Evolutionary conservation across 2,888 invertebrate genomes (phyloP).

Genomic region (Diarsia rubi): DNA sequence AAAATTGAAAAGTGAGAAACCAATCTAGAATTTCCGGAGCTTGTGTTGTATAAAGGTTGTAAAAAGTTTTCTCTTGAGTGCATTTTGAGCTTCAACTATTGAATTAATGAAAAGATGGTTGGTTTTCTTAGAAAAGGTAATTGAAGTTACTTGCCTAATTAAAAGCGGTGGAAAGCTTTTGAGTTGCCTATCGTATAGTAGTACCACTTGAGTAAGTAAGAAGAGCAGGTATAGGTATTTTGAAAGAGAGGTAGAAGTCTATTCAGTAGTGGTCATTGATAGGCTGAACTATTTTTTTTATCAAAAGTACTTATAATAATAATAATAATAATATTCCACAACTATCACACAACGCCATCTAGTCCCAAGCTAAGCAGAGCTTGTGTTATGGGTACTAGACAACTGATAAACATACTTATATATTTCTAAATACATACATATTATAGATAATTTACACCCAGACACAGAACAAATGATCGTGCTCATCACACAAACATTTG

Average conservation of each 20-base stretch:
- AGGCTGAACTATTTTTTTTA: not conserved
- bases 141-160: constrained; percentile 30
- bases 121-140: constrained; percentile 6
- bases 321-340: no score
- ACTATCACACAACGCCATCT: no score
- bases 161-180: constrained; percentile 12
- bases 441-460: no score
- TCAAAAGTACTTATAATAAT: no score
- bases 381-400: no score
- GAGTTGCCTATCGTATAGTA: not conserved
- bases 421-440: no score
- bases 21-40: constrained; percentile 52
- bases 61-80: constrained; percentile 41
- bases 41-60: constrained; percentile 46
- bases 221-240: not conserved
- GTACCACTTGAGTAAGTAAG: not conserved
- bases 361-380: no score
- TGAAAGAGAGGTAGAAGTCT: not conserved
- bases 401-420: no score
- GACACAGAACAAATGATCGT: no score
- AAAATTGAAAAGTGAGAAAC: constrained; percentile 59
- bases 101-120: constrained; percentile 43
- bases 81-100: constrained; percentile 57
- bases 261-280: not conserved
- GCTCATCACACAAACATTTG: no score